Percentiles rank a stretch among this genome's conserved stretches.
Evolutionary conservation across 53 echinoderm and acorn worm genomes (phyloP).

Genomic region (Luidia sarsii): DNA sequence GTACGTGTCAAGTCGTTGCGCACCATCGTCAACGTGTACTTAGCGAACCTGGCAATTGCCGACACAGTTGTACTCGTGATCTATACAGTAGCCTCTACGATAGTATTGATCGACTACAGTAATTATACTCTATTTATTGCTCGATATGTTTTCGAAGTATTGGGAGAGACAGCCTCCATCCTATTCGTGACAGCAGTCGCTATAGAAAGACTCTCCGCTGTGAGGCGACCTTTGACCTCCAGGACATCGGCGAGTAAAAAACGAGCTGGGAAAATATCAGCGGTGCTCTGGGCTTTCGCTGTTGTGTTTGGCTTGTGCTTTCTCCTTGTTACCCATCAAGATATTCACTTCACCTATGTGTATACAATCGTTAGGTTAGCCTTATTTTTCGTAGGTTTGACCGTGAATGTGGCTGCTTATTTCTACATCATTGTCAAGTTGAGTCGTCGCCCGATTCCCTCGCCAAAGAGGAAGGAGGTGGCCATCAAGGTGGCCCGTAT

Average conservation of each 20-base stretch:
- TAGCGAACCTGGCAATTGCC: no score
- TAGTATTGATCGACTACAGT: no score
- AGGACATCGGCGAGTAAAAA: not conserved
- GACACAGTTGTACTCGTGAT: no score
- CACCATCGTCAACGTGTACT: not conserved
- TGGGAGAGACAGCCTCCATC: no score
- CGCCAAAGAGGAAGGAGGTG: not conserved
- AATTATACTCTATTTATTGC: no score
- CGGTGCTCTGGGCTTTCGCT: not conserved
- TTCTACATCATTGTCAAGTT: not conserved
- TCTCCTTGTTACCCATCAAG: not conserved
- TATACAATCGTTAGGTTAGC: not conserved
- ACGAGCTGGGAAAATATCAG: not conserved
- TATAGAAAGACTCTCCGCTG: not conserved
- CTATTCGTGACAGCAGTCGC: not conserved
- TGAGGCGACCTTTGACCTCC: not conserved
- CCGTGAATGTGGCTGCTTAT: not conserved
- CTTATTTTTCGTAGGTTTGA: not conserved
- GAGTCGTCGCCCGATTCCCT: not conserved
- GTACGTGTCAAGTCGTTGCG: not conserved
- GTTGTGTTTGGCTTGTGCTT: not conserved
- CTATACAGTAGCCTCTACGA: no score
- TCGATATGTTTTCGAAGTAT: no score
- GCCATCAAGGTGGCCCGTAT: not conserved
- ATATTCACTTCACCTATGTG: not conserved